phyloP scores from a whole-genome alignment of 2,797 vertebrate genomes.

The Hoplostethus atlanticus region DNA sequence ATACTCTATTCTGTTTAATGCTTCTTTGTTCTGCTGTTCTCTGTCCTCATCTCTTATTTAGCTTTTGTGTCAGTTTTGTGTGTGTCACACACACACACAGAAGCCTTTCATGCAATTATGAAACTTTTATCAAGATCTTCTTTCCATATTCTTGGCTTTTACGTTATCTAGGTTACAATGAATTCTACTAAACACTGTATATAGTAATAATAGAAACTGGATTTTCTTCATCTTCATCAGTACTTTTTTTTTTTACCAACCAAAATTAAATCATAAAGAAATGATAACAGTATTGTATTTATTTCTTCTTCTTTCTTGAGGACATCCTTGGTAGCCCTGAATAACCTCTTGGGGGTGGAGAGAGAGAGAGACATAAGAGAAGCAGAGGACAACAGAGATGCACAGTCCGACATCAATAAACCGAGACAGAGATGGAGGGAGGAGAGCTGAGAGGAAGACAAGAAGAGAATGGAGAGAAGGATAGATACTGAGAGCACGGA shows the following conservation, averaged over 20 bases:
- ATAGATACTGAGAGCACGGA: background rate
- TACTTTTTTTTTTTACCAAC: background rate
- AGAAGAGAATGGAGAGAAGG: background rate
- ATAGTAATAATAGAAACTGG: background rate
- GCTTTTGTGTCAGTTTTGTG: background rate
- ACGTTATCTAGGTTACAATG: no score
- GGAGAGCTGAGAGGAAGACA: background rate
- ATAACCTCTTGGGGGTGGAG: background rate
- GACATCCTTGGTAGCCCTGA: background rate
- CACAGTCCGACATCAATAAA: slow-evolving; percentile 3
- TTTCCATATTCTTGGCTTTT: no score
- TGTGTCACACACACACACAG: no score
- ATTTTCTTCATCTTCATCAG: no score
- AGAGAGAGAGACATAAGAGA: no score
- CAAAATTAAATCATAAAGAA: background rate
- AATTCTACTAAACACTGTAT: no score
- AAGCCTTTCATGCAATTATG: no score
- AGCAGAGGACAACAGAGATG: background rate
- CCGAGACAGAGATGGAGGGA: background rate
- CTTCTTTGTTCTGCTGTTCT: no score
- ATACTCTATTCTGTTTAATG: background rate
- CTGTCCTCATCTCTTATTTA: no score
- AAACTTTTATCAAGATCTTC: no score
- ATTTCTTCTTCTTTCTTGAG: background rate
- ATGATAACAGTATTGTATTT: background rate